phyloP scores from a whole-genome alignment of 2,888 invertebrate genomes.

The Tetanocera ferruginea region DNA sequence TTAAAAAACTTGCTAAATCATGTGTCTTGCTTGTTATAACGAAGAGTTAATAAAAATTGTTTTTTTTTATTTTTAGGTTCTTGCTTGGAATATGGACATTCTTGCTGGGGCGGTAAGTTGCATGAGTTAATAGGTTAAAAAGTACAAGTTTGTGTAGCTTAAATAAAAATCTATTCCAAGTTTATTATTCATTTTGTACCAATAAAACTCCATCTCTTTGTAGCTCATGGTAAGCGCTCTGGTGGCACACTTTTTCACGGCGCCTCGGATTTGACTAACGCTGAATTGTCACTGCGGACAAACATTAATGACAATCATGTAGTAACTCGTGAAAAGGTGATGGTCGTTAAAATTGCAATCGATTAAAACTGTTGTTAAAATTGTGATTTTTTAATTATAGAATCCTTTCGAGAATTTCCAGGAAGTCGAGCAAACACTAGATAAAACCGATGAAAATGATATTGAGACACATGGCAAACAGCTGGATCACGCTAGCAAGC shows the following conservation, averaged over 20 bases:
- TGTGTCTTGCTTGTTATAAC: neutral
- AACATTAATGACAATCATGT: conserved; percentile 16
- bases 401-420: neutral
- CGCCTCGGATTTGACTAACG: conserved; percentile 15
- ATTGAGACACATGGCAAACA: neutral
- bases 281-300: conserved; percentile 2
- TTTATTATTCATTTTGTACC: neutral
- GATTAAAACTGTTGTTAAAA: neutral
- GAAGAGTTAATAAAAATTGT: neutral
- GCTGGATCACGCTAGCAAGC: neutral
- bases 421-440: neutral
- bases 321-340: neutral
- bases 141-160: neutral
- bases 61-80: conserved; percentile 58
- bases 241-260: conserved; percentile 25
- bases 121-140: neutral
- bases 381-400: neutral
- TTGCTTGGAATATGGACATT: conserved; percentile 67
- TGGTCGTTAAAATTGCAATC: neutral
- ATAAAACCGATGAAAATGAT: neutral
- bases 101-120: conserved; percentile 68
- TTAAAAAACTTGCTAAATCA: neutral
- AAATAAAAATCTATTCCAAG: neutral
- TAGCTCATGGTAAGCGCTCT: conserved; percentile 63
- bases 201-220: conserved; percentile 3